These are phyloP conservation scores for Periophthalmus magnuspinnatus DNA, from an alignment of 2,797 vertebrate species.

Conservation along the genomic window DNA sequence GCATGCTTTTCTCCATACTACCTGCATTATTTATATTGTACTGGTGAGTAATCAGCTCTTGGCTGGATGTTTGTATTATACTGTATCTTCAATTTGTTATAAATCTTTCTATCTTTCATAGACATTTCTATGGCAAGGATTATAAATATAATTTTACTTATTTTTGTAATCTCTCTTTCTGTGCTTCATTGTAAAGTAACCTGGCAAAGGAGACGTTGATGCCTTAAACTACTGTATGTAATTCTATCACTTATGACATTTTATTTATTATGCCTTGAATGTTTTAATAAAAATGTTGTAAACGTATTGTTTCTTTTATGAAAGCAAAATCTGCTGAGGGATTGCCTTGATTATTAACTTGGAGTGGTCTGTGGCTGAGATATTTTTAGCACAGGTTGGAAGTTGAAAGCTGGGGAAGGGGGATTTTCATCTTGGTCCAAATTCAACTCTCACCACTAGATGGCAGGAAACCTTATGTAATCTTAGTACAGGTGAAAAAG, in stretches of 20 bases:
- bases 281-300: conserved; percentile 60
- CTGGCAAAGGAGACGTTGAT: conserved; percentile 54
- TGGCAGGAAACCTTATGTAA: conserved; percentile 8
- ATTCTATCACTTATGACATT: conserved; percentile 36
- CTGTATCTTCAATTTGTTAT: conserved; percentile 36
- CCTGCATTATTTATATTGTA: conserved; percentile 34
- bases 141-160: conserved; percentile 43
- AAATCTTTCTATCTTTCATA: conserved; percentile 31
- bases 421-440: not conserved
- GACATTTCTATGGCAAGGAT: conserved; percentile 57
- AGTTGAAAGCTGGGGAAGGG: conserved; percentile 1
- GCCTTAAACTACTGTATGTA: conserved; percentile 56
- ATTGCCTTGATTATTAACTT: not conserved
- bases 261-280: conserved; percentile 52
- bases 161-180: conserved; percentile 67
- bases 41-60: conserved; percentile 41
- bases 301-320: not conserved
- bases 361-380: not conserved
- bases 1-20: conserved; percentile 11
- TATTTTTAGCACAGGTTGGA: conserved; percentile 12
- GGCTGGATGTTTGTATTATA: conserved; percentile 39
- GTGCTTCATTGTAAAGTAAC: conserved; percentile 44
- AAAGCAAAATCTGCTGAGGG: not conserved
- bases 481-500: not conserved
- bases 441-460: conserved; percentile 3